Evolutionary conservation across 2,888 invertebrate genomes (phyloP), one percentile per base, ranked within the genome.

Genomic region (Cistogaster globosa): DNA sequence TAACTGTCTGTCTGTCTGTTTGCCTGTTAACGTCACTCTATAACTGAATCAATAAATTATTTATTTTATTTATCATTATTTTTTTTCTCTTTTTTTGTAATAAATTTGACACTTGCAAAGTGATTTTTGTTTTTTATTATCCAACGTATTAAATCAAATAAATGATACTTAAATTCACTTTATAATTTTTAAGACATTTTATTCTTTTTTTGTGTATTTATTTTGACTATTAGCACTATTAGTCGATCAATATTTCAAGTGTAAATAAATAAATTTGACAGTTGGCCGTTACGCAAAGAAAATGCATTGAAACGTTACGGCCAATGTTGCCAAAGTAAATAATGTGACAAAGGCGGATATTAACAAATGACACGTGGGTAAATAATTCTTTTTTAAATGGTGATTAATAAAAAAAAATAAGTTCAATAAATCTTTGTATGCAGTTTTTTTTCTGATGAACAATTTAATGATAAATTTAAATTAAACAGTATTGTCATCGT

Each of bases 71-170:
- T 26, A 26, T 26, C n/a, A n/a, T n/a, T n/a, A n/a, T n/a, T n/a
- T 26, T 26, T 26, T 26, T 26, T 26, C 26, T 26, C 4, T 79
- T 65, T 72, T 76, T 80, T 83, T 74, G 81, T 63, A 68, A 86
- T 81, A 81, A 81, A 83, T 83, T 81, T 80, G 83, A 83, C 83
- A 83, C 86, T 86, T 83, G 82, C 85, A 82, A 85, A 82, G 78
- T 85, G 82, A 82, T 55, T 82, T 82, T 69, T 32, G 32, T 32
- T 83, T 78, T 82, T 75, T 74, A 77, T 68, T 79, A 75, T n/a
- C 65, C 55, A 58, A 14, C 67, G 62, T 74, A 68, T 84, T 72
- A 81, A 76, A 84, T 84, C 80, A 77, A 84, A 80, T 81, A 60
- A 81, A 78, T 78, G 20, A 12, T 67, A 80, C 42, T 58, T 74